Conservation (phyloP, 2,113 vertebrate species). For the Nansenia antarctica region DNA sequence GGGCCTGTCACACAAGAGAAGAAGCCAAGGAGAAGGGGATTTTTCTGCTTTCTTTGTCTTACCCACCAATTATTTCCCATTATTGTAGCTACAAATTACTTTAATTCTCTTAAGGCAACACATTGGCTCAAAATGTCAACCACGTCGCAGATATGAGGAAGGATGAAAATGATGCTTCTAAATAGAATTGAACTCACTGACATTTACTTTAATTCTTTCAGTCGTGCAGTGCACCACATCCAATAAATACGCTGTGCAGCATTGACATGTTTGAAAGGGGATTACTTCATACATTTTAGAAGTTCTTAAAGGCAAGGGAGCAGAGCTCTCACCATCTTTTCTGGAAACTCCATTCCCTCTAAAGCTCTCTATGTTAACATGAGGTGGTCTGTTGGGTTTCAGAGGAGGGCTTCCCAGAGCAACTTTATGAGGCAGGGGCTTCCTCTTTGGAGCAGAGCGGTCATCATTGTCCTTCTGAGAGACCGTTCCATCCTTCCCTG, state of each 20-base stretch:
- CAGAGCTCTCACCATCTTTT: constrained; percentile 17
- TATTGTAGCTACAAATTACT: not conserved
- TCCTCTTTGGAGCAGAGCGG: constrained; percentile 43
- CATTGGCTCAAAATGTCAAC: not conserved
- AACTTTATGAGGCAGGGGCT: constrained; percentile 48
- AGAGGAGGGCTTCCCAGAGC: constrained; percentile 64
- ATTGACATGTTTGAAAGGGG: too few species aligned
- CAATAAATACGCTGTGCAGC: too few species aligned
- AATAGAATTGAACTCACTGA: too few species aligned
- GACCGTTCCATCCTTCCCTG: not conserved
- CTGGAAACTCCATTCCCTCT: not conserved
- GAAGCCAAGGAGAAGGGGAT: not conserved
- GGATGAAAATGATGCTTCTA: too few species aligned
- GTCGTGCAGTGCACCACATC: too few species aligned
- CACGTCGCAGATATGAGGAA: not conserved
- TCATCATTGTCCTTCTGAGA: not conserved
- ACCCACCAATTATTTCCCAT: not conserved
- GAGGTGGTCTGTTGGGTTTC: constrained; percentile 78
- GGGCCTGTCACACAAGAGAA: not conserved
- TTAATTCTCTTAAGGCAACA: not conserved
- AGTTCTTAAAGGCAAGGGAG: not conserved
- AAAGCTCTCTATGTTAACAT: constrained; percentile 68
- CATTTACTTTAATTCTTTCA: too few species aligned
- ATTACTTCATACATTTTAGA: not conserved
- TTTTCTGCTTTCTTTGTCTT: not conserved